Percentiles rank a stretch among this genome's conserved stretches.
Evolutionary conservation across 2,113 vertebrate species (phyloP).

Genomic region (Cyprinodon variegatus): DNA sequence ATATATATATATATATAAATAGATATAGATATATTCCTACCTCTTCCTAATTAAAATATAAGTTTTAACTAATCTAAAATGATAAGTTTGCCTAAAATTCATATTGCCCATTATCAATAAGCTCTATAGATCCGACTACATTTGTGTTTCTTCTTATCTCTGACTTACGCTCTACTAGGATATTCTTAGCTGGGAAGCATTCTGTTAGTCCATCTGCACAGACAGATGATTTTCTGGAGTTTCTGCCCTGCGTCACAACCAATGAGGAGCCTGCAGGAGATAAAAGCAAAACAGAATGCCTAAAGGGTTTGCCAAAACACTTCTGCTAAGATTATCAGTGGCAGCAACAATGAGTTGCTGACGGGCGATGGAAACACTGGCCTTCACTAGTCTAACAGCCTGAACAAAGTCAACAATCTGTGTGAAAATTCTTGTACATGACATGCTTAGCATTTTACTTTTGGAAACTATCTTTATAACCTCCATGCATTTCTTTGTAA

Average conservation of each 20-base stretch:
- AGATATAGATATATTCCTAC: no score
- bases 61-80: constrained; percentile 18
- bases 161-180: constrained; percentile 50
- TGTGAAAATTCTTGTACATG: constrained; percentile 30
- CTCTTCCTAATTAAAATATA: neutral
- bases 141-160: constrained; percentile 19
- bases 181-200: constrained; percentile 48
- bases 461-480: constrained; percentile 40
- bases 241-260: constrained; percentile 31
- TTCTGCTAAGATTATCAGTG: constrained; percentile 56
- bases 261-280: constrained; percentile 41
- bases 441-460: constrained; percentile 62
- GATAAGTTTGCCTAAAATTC: neutral
- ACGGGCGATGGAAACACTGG: constrained; percentile 65
- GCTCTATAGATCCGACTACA: neutral
- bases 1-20: neutral
- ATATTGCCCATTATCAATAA: neutral
- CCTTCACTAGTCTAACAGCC: constrained; percentile 38
- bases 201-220: constrained; percentile 63
- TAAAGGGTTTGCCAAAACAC: constrained; percentile 26
- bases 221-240: constrained; percentile 44
- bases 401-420: constrained; percentile 65
- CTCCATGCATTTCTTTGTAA: constrained; percentile 6
- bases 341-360: constrained; percentile 56
- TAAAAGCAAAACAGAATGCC: constrained; percentile 63